A percentile compares a stretch with the other conserved stretches of the same genome.
Conservation (phyloP, 2,113 vertebrate species). For the Catharus minimus region DNA sequence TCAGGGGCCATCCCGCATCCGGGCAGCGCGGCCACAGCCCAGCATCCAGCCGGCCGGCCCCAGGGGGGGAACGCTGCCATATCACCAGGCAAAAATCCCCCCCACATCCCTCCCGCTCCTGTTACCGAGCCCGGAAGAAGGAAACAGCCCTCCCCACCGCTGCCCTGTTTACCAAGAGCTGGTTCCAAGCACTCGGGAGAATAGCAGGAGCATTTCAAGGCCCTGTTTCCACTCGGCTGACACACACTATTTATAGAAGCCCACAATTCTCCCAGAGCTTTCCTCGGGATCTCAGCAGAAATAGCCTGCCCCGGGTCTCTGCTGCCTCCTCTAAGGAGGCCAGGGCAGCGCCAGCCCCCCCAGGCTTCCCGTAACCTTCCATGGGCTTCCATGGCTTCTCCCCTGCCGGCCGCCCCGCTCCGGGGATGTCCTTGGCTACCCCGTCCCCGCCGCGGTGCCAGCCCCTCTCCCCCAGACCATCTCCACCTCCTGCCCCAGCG, state of each 20-base stretch:
- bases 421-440: conserved; percentile 16
- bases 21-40: background rate
- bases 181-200: conserved; percentile 64
- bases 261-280: conserved; percentile 74
- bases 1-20: conserved; percentile 32
- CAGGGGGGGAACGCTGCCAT: background rate
- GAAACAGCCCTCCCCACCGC: conserved; percentile 57
- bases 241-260: conserved; percentile 74
- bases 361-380: conserved; percentile 55
- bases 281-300: conserved; percentile 73
- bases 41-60: background rate
- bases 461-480: background rate
- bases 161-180: conserved; percentile 69
- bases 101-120: background rate
- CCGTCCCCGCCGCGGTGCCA: background rate
- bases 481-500: background rate
- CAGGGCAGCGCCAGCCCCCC: conserved; percentile 8
- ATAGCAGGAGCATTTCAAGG: conserved; percentile 66
- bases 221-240: conserved; percentile 72
- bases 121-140: conserved; percentile 46
- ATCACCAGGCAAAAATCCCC: background rate
- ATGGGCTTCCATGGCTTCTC: conserved; percentile 22
- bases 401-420: background rate
- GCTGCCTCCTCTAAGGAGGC: conserved; percentile 60
- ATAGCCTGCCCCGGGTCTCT: conserved; percentile 64